These are phyloP conservation scores for Morone saxatilis DNA, from an alignment of 2,113 vertebrate species.

Conservation along the genomic window DNA sequence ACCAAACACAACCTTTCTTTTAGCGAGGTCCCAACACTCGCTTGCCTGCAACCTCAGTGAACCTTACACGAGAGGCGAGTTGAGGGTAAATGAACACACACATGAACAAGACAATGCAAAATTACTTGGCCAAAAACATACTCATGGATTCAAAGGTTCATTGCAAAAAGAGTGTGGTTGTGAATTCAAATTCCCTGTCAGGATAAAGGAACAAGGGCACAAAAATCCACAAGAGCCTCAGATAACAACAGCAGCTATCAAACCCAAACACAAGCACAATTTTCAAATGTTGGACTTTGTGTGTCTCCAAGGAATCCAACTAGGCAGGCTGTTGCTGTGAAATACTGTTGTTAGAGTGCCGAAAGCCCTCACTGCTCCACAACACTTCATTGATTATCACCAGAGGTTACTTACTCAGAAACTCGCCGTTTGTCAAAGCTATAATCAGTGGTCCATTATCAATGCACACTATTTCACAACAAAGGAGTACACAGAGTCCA, in stretches of 20 bases:
- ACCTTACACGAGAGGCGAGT: constrained; percentile 30
- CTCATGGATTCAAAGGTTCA: constrained; percentile 4
- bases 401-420: constrained; percentile 42
- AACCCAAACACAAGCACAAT: constrained; percentile 24
- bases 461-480: constrained; percentile 40
- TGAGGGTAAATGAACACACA: constrained; percentile 21
- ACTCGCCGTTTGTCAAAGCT: constrained; percentile 50
- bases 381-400: constrained; percentile 53
- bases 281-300: constrained; percentile 27
- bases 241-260: constrained; percentile 28
- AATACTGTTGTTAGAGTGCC: constrained; percentile 22
- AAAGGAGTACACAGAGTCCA: constrained; percentile 6
- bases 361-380: constrained; percentile 3
- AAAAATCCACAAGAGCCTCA: constrained; percentile 35
- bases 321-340: constrained; percentile 20
- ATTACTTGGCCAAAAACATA: constrained; percentile 10
- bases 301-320: constrained; percentile 14
- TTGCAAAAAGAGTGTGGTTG: background rate
- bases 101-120: constrained; percentile 7
- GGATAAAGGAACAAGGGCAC: background rate
- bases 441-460: constrained; percentile 59
- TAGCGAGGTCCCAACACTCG: constrained; percentile 42
- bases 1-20: constrained; percentile 73
- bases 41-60: constrained; percentile 58
- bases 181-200: constrained; percentile 21